These are phyloP conservation scores for Cryptomyrus ogoouensis DNA, from an alignment of 2,113 vertebrate genomes.

Conservation along the genomic window DNA sequence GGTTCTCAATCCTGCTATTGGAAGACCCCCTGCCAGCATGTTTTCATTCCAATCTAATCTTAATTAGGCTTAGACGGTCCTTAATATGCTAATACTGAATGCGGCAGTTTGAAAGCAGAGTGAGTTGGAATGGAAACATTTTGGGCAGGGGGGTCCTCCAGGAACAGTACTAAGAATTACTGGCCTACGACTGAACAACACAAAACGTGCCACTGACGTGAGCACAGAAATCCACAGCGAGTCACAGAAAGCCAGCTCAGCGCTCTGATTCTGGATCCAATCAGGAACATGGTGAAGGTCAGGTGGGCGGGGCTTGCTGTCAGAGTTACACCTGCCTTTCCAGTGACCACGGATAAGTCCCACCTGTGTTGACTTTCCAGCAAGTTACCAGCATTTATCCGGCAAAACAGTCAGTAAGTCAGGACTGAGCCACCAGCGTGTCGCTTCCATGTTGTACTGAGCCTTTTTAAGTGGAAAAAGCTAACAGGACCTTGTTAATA, in stretches of 20 bases:
- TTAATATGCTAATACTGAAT: neutral
- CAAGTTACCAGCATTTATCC: neutral
- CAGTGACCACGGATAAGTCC: neutral
- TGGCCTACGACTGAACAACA: neutral
- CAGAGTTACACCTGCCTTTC: neutral
- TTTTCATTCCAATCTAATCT: neutral
- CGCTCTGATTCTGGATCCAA: neutral
- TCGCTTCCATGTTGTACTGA: neutral
- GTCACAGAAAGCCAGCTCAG: neutral
- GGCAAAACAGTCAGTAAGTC: neutral
- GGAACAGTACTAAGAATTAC: neutral
- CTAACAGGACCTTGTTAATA: neutral
- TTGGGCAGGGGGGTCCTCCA: neutral
- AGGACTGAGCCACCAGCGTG: neutral
- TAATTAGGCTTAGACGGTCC: neutral
- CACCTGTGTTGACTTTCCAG: constrained; percentile 1
- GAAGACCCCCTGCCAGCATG: neutral
- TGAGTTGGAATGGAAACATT: neutral
- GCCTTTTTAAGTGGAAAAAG: neutral
- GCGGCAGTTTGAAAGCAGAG: neutral
- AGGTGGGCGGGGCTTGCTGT: neutral
- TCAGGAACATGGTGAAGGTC: neutral
- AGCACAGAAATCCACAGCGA: neutral
- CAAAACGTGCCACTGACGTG: neutral
- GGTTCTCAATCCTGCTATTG: neutral